Conservation (phyloP, 2,113 vertebrate genomes). For the Herpailurus yagouaroundi region DNA sequence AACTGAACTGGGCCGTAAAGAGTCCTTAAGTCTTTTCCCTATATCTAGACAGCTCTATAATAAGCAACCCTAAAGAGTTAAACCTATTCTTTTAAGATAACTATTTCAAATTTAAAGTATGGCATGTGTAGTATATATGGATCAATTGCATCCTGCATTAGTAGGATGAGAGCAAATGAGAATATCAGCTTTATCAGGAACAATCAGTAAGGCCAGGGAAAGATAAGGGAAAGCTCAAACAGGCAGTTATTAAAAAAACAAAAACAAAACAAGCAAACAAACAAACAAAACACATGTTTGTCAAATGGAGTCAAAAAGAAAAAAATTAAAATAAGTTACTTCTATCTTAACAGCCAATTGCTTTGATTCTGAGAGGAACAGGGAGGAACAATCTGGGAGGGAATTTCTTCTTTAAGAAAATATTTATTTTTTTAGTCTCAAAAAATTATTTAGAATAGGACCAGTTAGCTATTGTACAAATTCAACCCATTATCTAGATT, state of each 20-base stretch:
- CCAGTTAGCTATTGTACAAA: neutral
- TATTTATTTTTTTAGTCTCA: neutral
- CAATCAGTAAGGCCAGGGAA: neutral
- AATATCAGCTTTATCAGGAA: neutral
- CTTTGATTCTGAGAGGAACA: neutral
- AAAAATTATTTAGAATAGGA: slow-evolving; percentile 45
- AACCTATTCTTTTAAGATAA: neutral
- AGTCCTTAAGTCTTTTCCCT: neutral
- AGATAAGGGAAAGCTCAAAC: neutral
- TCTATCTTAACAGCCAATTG: neutral
- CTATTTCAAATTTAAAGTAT: slow-evolving; percentile 20
- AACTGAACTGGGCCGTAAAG: neutral
- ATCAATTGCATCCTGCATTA: neutral
- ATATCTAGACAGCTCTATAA: neutral
- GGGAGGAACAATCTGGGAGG: neutral
- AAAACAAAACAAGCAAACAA: neutral
- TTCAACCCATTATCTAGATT: neutral
- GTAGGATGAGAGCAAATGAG: neutral
- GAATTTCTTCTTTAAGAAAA: slow-evolving; percentile 8
- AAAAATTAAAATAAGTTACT: neutral
- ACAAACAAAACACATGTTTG: neutral
- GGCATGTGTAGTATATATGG: neutral
- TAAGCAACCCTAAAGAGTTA: slow-evolving; percentile 2
- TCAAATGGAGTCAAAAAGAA: slow-evolving; percentile 6
- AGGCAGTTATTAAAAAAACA: neutral